These are phyloP conservation scores for Sarcophaga variegata DNA, from an alignment of 2,888 invertebrate genomes.

Conservation along the genomic window DNA sequence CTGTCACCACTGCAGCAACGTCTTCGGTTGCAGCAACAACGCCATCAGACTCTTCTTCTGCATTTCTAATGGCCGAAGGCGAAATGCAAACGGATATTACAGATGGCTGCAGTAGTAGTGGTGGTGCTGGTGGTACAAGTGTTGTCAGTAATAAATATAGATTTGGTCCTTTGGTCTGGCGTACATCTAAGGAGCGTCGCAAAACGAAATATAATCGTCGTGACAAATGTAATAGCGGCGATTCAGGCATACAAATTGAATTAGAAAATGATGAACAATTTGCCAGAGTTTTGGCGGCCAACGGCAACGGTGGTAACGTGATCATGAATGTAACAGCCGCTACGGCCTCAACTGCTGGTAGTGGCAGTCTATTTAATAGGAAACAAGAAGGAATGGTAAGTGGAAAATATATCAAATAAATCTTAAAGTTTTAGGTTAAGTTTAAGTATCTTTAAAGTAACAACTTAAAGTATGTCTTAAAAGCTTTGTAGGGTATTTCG, in stretches of 20 bases:
- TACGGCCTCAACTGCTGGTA: not conserved
- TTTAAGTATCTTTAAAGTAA: not conserved
- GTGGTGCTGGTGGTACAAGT: not conserved
- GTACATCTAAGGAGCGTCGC: conserved; percentile 87
- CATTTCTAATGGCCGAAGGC: conserved; percentile 49
- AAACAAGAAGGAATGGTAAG: conserved; percentile 61
- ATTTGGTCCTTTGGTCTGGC: conserved; percentile 88
- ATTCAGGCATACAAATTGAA: conserved; percentile 89
- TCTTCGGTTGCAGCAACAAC: conserved; percentile 33
- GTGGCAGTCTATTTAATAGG: conserved; percentile 37
- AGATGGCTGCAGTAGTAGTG: conserved; percentile 49
- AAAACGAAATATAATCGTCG: conserved; percentile 87
- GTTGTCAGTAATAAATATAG: conserved; percentile 80
- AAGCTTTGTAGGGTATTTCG: no score
- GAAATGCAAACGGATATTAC: conserved; percentile 64
- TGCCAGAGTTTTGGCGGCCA: conserved; percentile 70
- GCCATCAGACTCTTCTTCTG: conserved; percentile 30
- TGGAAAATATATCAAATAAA: conserved; percentile 38
- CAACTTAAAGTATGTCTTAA: not conserved
- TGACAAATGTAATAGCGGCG: conserved; percentile 88
- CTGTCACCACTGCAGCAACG: conserved; percentile 60
- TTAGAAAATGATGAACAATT: conserved; percentile 81
- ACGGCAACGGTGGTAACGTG: conserved; percentile 36
- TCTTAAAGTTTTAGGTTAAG: not conserved
- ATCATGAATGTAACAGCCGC: not conserved